A percentile compares a stretch with the other conserved stretches of the same genome.
These are phyloP conservation scores for Scomber scombrus DNA, from an alignment of 2,113 vertebrate genomes.

Conservation along the genomic window DNA sequence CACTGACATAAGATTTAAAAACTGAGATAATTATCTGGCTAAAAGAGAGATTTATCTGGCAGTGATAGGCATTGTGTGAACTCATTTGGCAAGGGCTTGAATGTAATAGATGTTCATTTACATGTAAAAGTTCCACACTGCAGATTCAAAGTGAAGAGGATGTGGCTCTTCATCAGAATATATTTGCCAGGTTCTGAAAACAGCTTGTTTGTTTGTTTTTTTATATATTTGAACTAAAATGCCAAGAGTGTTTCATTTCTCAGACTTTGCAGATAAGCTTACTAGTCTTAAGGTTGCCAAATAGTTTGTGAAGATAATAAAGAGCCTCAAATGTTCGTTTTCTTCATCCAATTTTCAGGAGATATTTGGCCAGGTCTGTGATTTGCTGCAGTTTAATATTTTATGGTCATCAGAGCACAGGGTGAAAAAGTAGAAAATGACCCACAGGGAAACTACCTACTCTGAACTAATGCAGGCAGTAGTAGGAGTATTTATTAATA, in stretches of 20 bases:
- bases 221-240: background rate
- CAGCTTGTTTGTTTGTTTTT: background rate
- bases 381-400: no score
- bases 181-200: background rate
- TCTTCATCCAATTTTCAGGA: background rate
- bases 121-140: no score
- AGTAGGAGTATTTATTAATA: background rate
- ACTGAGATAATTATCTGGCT: no score
- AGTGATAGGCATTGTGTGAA: no score
- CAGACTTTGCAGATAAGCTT: no score
- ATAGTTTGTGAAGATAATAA: background rate
- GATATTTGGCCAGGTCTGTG: background rate
- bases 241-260: background rate
- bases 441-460: background rate
- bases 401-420: background rate
- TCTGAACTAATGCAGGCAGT: background rate
- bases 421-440: background rate
- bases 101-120: no score
- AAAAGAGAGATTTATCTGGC: no score
- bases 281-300: no score
- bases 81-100: no score
- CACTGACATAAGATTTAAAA: no score
- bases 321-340: background rate
- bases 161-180: background rate
- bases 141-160: background rate